A percentile compares a stretch with the other conserved stretches of the same genome.
These are phyloP conservation scores for Agonopterix heracliana DNA, from an alignment of 2,888 invertebrate genomes.

Conservation along the genomic window DNA sequence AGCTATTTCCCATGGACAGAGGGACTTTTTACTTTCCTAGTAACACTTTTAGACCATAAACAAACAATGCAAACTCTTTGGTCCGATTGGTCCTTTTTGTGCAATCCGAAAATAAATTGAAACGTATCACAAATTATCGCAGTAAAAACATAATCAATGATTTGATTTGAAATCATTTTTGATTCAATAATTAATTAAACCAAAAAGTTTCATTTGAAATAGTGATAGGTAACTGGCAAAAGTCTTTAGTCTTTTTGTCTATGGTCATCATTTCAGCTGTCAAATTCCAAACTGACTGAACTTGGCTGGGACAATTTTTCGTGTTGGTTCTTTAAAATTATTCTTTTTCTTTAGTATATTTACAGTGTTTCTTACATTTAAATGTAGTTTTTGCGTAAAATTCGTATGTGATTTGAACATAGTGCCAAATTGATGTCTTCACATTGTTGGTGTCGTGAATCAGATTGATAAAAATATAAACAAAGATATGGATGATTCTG, in stretches of 20 bases:
- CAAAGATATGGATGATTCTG: conserved; percentile 73
- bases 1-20: not conserved
- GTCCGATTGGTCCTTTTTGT: too few species aligned
- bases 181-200: not conserved
- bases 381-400: conserved; percentile 57
- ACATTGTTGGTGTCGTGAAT: conserved; percentile 59
- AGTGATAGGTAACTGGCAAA: not conserved
- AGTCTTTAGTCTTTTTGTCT: not conserved
- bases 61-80: too few species aligned
- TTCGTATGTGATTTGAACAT: conserved; percentile 54
- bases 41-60: too few species aligned
- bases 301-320: conserved; percentile 54
- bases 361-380: conserved; percentile 50
- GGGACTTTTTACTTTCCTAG: not conserved
- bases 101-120: too few species aligned
- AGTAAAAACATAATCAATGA: too few species aligned
- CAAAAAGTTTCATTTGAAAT: not conserved
- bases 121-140: too few species aligned
- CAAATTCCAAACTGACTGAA: conserved; percentile 55
- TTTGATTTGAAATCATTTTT: too few species aligned
- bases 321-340: conserved; percentile 51
- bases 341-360: conserved; percentile 54
- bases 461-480: conserved; percentile 72
- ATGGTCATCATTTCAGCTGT: conserved; percentile 27
- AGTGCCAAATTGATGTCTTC: conserved; percentile 73